Base-by-base conservation (phyloP, 2,113 vertebrate genomes). In the Neogobius melanostomus region DNA sequence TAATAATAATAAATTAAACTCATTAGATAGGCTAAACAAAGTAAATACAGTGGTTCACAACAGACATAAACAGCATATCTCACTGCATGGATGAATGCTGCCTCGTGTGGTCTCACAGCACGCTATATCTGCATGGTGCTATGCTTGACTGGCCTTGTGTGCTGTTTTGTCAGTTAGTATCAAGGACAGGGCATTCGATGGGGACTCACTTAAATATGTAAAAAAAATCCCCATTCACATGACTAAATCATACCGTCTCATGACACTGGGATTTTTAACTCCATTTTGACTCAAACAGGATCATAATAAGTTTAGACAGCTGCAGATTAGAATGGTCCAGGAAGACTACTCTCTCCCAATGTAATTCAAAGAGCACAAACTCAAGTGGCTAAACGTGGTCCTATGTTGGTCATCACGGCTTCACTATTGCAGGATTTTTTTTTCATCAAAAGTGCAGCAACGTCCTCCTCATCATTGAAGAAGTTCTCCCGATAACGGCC, bases 401-500 rank as follows among this genome's bases (percentile, higher is more conserved):
- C 3, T 51, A 76, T 52, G 61, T 64, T 61, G 66, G 54, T 21
- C 11, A 68, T 8, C 8, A 71, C 11, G 60, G 12, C 45, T 11
- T 53, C 11, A 21, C 48, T 28, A 67, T 15, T 64, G 68, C 8
- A 45, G 8, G 46, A 57, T n/a, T 76, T 74, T 52, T 82, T 88
- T 11, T 7, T 36, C 0, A 10, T 71, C 44, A 90, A 69, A 52
- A 88, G 90, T 17, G 46, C 66, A 36, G 54, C n/a, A 72, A 96
- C 89, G 84, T 95, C 93, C 87, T 96, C 93, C 0, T 93, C 91
- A 11, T 98, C 95, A 21, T 73, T 92, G 84, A 96, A 89, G 21
- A 93, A 89, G 82, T 72, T 94, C 79, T 94, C 93, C 36, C 95
- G 94, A 7, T 95, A 98, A 43, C 90, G 92, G 60, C 94, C 93